Evolutionary conservation across 2,797 vertebrate species (phyloP).

Genomic region (Labroides dimidiatus): DNA sequence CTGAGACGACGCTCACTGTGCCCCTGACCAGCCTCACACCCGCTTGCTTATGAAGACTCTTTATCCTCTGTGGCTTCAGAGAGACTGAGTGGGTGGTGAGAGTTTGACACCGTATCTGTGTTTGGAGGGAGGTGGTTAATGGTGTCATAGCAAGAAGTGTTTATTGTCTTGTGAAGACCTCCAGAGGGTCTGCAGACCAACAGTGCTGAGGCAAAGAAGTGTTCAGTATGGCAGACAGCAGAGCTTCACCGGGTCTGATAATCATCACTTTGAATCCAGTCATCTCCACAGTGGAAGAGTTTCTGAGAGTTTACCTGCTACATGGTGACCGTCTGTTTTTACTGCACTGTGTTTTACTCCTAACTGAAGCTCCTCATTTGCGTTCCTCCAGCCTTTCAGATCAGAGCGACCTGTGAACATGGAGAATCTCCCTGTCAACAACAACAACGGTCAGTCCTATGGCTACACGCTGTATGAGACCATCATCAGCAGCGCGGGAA

Average conservation of each 20-base stretch:
- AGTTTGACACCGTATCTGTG: slow-evolving; percentile 44
- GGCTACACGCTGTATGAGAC: slow-evolving; percentile 94
- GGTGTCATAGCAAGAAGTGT: slow-evolving; percentile 37
- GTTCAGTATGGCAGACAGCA: slow-evolving; percentile 27
- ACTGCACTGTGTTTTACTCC: not conserved
- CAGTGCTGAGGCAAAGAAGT: slow-evolving; percentile 32
- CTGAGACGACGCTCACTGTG: slow-evolving; percentile 64
- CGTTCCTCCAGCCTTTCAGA: slow-evolving; percentile 78
- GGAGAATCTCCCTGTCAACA: slow-evolving; percentile 91
- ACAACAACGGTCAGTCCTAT: slow-evolving; percentile 89
- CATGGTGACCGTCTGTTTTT: not conserved
- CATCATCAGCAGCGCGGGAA: slow-evolving; percentile 84
- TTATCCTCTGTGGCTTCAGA: slow-evolving; percentile 38
- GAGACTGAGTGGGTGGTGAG: slow-evolving; percentile 39
- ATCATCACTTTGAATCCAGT: slow-evolving; percentile 26
- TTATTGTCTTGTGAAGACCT: slow-evolving; percentile 55
- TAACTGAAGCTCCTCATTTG: not conserved
- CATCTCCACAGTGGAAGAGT: too few species aligned
- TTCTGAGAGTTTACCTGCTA: too few species aligned
- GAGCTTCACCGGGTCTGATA: slow-evolving; percentile 48
- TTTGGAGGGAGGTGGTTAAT: slow-evolving; percentile 54
- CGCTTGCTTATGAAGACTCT: slow-evolving; percentile 46
- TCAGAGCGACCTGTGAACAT: slow-evolving; percentile 89
- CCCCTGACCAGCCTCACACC: slow-evolving; percentile 46
- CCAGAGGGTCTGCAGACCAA: slow-evolving; percentile 37